These are phyloP conservation scores for Anolis apletophallus DNA, from an alignment of 2,797 vertebrate species.

Conservation along the genomic window DNA sequence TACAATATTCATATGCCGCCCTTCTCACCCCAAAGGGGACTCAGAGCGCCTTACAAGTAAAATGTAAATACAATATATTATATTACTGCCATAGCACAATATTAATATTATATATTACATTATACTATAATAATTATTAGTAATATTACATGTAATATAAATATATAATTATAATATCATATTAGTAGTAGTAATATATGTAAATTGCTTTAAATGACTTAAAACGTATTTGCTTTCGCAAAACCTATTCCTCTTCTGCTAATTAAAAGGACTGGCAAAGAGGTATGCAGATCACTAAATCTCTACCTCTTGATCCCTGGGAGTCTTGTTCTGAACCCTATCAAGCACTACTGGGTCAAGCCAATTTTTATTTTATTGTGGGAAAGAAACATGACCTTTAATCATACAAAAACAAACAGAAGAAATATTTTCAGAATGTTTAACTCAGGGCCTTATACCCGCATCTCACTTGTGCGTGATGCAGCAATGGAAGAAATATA, in stretches of 20 bases:
- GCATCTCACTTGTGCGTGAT: background rate
- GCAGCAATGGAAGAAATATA: background rate
- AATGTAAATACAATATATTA: no score
- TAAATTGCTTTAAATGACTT: no score
- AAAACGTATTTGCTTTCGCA: background rate
- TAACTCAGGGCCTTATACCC: background rate
- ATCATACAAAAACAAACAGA: background rate
- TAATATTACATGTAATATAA: no score
- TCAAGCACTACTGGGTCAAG: background rate
- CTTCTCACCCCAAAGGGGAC: no score
- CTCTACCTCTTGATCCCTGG: background rate
- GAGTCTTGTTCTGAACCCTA: background rate
- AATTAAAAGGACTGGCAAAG: background rate
- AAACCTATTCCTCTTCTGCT: background rate
- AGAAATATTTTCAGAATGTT: background rate
- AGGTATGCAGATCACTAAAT: background rate
- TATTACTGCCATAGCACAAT: no score
- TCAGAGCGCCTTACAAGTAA: no score
- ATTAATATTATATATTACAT: no score
- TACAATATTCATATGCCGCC: no score
- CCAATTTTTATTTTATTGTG: background rate
- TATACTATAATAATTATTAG: no score
- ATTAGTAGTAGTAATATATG: no score
- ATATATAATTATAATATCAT: no score
- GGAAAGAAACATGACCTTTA: background rate